These are phyloP conservation scores for Lepilemur septentrionalis DNA, from an alignment of 2,797 vertebrate species.

Conservation along the genomic window DNA sequence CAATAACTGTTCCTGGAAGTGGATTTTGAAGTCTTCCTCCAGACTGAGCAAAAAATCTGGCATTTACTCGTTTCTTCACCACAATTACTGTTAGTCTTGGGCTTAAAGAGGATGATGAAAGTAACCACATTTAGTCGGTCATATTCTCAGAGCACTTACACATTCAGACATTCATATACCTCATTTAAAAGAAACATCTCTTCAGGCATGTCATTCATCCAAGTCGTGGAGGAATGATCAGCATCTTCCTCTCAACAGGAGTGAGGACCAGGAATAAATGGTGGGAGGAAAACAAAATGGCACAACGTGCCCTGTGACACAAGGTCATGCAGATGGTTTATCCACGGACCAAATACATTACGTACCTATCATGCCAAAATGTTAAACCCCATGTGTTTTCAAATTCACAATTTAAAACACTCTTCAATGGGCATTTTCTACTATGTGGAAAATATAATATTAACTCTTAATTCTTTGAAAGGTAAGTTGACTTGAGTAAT, in stretches of 20 bases:
- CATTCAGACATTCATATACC: neutral
- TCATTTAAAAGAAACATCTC: neutral
- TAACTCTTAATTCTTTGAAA: neutral
- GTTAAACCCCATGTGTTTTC: too few relatives aligned
- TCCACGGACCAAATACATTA: neutral
- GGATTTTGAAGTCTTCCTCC: constrained; percentile 89
- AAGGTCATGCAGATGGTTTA: rapidly evolving
- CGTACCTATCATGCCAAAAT: neutral
- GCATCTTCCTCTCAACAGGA: neutral
- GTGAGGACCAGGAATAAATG: neutral
- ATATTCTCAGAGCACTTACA: rapidly evolving
- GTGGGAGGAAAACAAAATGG: neutral
- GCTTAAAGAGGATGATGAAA: constrained; percentile 78
- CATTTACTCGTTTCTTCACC: constrained; percentile 94
- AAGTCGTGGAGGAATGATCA: neutral
- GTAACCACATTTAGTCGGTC: neutral
- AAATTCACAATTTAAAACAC: neutral
- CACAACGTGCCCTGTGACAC: neutral
- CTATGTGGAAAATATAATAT: neutral
- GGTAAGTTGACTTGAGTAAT: too few relatives aligned
- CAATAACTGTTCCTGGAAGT: constrained; percentile 94
- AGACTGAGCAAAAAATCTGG: constrained; percentile 90
- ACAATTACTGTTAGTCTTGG: constrained; percentile 94
- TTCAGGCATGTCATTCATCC: too few relatives aligned
- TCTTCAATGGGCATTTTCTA: neutral